Evolutionary conservation across 2,113 vertebrate genomes (phyloP).

Genomic region (Nansenia antarctica): DNA sequence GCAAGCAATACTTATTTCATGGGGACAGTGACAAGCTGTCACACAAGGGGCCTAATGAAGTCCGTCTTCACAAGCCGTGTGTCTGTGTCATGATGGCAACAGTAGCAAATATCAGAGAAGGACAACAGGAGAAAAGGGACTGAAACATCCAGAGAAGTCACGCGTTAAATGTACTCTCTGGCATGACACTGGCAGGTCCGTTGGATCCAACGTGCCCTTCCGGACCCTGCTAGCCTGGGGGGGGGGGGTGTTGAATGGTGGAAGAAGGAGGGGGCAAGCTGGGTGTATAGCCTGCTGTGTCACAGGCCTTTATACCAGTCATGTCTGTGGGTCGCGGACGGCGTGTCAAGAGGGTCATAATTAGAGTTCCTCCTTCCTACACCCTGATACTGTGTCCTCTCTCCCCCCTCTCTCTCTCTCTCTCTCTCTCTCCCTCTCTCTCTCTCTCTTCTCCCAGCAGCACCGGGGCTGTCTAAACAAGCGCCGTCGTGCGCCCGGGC

Average conservation of each 20-base stretch:
- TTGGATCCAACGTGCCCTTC: too few relatives aligned
- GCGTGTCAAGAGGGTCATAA: conserved; percentile 31
- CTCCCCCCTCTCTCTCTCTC: background rate
- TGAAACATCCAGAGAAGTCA: background rate
- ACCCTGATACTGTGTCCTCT: conserved; percentile 8
- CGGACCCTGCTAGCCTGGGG: background rate
- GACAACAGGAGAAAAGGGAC: background rate
- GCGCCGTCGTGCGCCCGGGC: conserved; percentile 28
- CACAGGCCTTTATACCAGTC: conserved; percentile 15
- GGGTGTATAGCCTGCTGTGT: background rate
- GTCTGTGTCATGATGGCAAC: too few relatives aligned
- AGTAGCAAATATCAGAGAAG: background rate
- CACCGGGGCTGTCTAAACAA: conserved; percentile 51
- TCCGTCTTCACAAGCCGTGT: too few relatives aligned
- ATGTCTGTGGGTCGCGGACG: conserved; percentile 1
- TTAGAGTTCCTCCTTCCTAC: conserved; percentile 16
- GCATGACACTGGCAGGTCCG: background rate
- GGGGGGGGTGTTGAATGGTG: too few relatives aligned
- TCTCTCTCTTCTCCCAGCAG: conserved; percentile 14
- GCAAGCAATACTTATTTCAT: too few relatives aligned
- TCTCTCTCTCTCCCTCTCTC: background rate
- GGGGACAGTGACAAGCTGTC: too few relatives aligned
- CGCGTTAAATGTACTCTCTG: background rate
- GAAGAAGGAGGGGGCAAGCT: background rate
- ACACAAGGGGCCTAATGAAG: too few relatives aligned